phyloP scores from a whole-genome alignment of 2,888 invertebrate genomes.

The Trypoxylon attenuatum region DNA sequence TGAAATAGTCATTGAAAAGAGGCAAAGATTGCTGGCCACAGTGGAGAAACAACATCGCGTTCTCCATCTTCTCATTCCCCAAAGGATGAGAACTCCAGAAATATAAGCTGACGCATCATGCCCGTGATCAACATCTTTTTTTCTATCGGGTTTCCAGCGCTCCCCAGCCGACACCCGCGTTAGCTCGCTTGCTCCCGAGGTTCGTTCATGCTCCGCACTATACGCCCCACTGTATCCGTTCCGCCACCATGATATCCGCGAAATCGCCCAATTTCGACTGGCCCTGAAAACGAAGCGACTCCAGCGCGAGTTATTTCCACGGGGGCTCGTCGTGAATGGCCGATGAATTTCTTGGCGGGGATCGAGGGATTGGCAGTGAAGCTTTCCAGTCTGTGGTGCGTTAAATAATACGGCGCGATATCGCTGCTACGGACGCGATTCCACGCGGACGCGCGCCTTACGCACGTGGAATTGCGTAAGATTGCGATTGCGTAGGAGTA shows the following conservation, averaged over 20 bases:
- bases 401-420: slow-evolving; percentile 16
- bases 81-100: slow-evolving; percentile 12
- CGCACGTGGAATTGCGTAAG: slow-evolving; percentile 43
- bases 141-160: slow-evolving; percentile 13
- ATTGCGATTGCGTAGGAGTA: slow-evolving; percentile 18
- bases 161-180: background rate
- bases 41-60: no score
- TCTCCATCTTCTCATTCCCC: slow-evolving; percentile 22
- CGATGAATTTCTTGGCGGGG: no score
- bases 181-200: background rate
- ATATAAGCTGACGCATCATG: slow-evolving; percentile 28
- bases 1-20: no score
- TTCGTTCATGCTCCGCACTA: background rate
- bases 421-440: slow-evolving; percentile 6
- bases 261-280: background rate
- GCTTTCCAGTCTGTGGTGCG: slow-evolving; percentile 39
- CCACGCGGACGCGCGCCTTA: slow-evolving; percentile 8
- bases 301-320: no score
- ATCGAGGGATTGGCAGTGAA: no score
- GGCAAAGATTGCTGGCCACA: no score
- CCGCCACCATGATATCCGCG: background rate
- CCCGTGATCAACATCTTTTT: slow-evolving; percentile 17
- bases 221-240: background rate
- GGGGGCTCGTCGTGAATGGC: no score
- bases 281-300: no score